Conservation (phyloP, 2,888 invertebrate genomes). For the Endotricha flammealis region DNA sequence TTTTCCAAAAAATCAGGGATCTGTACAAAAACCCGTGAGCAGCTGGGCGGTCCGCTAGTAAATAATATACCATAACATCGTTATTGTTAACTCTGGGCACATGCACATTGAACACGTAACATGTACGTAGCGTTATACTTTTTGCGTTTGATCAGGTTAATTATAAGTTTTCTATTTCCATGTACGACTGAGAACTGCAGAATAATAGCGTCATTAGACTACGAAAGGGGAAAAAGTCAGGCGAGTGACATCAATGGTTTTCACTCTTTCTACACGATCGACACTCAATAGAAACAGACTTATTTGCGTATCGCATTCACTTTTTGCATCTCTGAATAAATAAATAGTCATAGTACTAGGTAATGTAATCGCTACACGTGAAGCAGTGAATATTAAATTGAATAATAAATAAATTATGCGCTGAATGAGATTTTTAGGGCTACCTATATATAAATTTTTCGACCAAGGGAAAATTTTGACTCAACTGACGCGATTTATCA, state of each 20-base stretch:
- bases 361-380: neutral
- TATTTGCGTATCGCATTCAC: constrained; percentile 34
- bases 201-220: constrained; percentile 56
- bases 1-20: no score
- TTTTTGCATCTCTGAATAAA: constrained; percentile 27
- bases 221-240: constrained; percentile 38
- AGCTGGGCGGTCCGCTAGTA: no score
- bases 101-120: constrained; percentile 16
- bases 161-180: constrained; percentile 63
- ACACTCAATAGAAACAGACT: constrained; percentile 37
- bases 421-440: no score
- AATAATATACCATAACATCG: no score
- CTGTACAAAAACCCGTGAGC: no score
- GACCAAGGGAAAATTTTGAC: no score
- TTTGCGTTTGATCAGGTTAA: constrained; percentile 39
- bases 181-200: constrained; percentile 52
- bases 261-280: constrained; percentile 47
- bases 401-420: no score
- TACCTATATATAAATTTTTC: no score
- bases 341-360: constrained; percentile 6
- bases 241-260: constrained; percentile 35
- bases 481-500: no score
- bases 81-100: no score
- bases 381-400: neutral
- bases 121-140: constrained; percentile 28